phyloP scores from a whole-genome alignment of 2,797 vertebrate genomes.

The Spinus pinus region DNA sequence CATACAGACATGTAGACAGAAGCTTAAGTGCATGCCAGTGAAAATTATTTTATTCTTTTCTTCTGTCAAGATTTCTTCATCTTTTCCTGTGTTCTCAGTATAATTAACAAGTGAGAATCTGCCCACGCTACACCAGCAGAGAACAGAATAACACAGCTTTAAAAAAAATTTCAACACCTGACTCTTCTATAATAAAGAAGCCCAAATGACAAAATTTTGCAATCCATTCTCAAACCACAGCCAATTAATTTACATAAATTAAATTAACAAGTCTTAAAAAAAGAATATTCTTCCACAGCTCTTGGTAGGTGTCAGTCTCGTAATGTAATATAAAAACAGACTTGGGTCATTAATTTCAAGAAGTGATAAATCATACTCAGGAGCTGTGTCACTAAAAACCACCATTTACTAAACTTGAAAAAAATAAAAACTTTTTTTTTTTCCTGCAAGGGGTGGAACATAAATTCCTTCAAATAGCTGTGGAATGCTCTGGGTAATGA shows the following conservation, averaged over 20 bases:
- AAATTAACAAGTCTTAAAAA: constrained; percentile 73
- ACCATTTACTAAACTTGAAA: neutral
- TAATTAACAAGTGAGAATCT: constrained; percentile 78
- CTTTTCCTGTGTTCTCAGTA: constrained; percentile 48
- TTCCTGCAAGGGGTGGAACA: neutral
- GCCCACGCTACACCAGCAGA: constrained; percentile 63
- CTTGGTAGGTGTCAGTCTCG: constrained; percentile 31
- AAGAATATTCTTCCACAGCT: constrained; percentile 7
- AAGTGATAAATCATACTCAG: constrained; percentile 50
- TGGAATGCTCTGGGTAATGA: neutral
- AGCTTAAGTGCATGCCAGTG: neutral
- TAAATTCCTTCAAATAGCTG: constrained; percentile 12
- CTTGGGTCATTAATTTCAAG: constrained; percentile 57
- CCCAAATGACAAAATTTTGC: constrained; percentile 63
- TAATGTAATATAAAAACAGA: constrained; percentile 40
- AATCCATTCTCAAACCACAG: constrained; percentile 51
- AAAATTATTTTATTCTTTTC: constrained; percentile 18
- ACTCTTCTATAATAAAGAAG: constrained; percentile 73
- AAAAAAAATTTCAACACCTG: constrained; percentile 75
- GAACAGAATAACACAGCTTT: constrained; percentile 72
- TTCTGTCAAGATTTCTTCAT: constrained; percentile 24
- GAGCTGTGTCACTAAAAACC: constrained; percentile 19
- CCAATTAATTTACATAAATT: constrained; percentile 75
- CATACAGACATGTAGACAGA: neutral
- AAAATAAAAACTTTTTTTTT: neutral